Base-by-base conservation (phyloP, 2,797 vertebrate genomes). In the Benthosema pterotum region DNA sequence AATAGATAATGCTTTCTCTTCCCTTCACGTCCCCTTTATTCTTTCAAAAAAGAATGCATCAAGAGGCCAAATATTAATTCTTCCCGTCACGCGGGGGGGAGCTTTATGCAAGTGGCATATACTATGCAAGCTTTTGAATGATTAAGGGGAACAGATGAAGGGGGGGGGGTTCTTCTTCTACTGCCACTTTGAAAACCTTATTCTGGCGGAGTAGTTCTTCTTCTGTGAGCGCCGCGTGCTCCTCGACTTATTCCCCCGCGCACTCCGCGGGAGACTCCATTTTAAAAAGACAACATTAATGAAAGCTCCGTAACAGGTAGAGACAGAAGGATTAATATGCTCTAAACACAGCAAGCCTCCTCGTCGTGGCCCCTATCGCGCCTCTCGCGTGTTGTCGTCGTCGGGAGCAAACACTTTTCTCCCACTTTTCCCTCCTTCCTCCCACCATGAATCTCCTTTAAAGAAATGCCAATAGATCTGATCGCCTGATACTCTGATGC, bases 401-500 rank as follows among this genome's bases (percentile, higher is more conserved):
- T n/a, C n/a, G n/a, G n/a, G n/a, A n/a, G n/a, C n/a, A n/a, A 79
- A 79, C 69, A 71, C 79, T 80, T 85, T 83, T 80, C 79, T 38
- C 88, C 88, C 92, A 90, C 82, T 87, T 80, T n/a, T 79, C 77
- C 71, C 60, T 63, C 74, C 60, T 89, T 94, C 93, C 94, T 92
- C 92, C 90, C 90, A 91, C 93, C 93, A 95, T 94, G 96, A 94
- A 96, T 97, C 95, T 95, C 89, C 93, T 96, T 96, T 94, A 95
- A 96, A 95, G 94, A 96, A 94, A 95, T 94, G 95, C 94, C 96
- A 95, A 97, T 96, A 97, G 95, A 94, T 96, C 91, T 96, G 95
- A 98, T 96, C 92, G 83, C 94, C 95, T 95, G 94, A 96, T 95
- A 94, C 93, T 93, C 93, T 92, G 93, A 93, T 93, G 93, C 90